Evolutionary conservation across 2,797 vertebrate species (phyloP).

Genomic region (Tympanoctomys barrerae): DNA sequence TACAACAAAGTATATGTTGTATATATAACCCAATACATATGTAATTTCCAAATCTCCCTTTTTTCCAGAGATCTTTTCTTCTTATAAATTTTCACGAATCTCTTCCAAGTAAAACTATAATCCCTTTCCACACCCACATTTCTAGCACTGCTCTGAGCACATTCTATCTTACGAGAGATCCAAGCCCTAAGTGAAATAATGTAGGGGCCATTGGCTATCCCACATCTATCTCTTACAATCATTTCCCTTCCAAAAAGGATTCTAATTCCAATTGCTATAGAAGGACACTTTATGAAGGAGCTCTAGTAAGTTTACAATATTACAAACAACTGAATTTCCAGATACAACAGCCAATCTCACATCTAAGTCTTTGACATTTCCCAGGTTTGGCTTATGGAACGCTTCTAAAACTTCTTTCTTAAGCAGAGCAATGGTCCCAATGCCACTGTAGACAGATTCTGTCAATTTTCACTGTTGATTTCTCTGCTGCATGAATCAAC

Average conservation of each 20-base stretch:
- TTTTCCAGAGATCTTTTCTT: neutral
- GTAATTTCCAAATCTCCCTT: neutral
- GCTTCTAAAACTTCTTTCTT: slow-evolving; percentile 22
- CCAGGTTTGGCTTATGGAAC: neutral
- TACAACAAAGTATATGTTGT: neutral
- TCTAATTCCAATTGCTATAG: neutral
- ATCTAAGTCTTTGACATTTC: neutral
- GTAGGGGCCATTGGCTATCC: neutral
- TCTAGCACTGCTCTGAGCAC: neutral
- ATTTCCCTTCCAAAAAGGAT: neutral
- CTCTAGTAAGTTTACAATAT: neutral
- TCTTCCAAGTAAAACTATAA: neutral
- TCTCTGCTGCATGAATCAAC: neutral
- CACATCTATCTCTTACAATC: neutral
- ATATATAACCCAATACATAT: neutral
- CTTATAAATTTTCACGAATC: neutral
- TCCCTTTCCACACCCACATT: neutral
- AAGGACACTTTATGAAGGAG: neutral
- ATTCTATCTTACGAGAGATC: neutral
- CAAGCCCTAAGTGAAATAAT: neutral
- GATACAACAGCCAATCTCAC: neutral
- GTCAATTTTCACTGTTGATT: neutral
- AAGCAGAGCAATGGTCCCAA: neutral
- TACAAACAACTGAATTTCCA: neutral
- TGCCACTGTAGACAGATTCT: neutral